Conservation (phyloP, 2,888 invertebrate species). For the Ormyrus nitidulus region DNA sequence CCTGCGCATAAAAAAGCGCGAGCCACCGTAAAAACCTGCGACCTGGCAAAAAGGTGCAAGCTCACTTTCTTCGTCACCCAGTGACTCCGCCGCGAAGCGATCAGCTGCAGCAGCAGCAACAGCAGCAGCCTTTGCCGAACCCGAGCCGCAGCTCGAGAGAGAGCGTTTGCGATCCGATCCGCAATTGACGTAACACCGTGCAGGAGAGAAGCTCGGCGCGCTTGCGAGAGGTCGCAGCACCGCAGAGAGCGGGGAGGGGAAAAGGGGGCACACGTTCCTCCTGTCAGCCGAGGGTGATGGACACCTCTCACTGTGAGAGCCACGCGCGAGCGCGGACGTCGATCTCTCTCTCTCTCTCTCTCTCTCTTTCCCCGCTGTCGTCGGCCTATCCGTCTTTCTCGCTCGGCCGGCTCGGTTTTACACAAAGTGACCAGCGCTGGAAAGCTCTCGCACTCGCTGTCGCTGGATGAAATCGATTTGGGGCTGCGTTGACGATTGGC, state of each 20-base stretch:
- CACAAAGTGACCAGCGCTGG: too few species aligned
- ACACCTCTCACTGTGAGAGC: constrained; percentile 74
- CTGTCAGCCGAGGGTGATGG: constrained; percentile 74
- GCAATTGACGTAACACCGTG: background rate
- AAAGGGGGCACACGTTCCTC: constrained; percentile 69
- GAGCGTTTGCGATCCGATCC: too few species aligned
- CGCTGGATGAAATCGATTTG: too few species aligned
- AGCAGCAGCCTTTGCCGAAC: constrained; percentile 22
- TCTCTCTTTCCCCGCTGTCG: constrained; percentile 14
- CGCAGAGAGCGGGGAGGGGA: constrained; percentile 44
- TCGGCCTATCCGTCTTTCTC: constrained; percentile 3
- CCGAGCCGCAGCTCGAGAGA: background rate
- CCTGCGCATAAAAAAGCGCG: too few species aligned
- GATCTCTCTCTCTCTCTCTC: background rate
- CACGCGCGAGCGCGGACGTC: constrained; percentile 54
- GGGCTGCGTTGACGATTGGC: too few species aligned
- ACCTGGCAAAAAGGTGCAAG: too few species aligned
- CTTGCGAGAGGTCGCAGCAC: constrained; percentile 16
- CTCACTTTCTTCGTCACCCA: too few species aligned
- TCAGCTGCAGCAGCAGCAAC: background rate
- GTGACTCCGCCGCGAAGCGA: background rate
- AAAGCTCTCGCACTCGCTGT: background rate
- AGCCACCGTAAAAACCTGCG: too few species aligned
- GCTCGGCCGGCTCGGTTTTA: background rate
- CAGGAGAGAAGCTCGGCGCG: constrained; percentile 43